Conservation (phyloP, 2,888 invertebrate species). For the Drosophila paranaensis region DNA sequence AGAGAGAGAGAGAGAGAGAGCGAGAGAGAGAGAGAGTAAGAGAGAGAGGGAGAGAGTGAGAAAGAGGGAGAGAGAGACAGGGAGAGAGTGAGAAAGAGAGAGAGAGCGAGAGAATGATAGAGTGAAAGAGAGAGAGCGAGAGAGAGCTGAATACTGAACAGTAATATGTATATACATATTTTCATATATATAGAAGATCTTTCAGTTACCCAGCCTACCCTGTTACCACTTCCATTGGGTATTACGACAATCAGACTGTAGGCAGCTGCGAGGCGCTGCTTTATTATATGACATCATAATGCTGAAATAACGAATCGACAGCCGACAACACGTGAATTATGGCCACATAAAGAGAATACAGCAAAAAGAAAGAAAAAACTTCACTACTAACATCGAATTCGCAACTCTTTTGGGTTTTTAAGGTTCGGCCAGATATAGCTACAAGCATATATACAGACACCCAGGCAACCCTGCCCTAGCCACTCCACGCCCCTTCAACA, state of each 20-base stretch:
- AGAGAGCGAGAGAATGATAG: too few relatives aligned
- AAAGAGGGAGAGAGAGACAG: too few relatives aligned
- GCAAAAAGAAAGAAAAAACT: conserved; percentile 10
- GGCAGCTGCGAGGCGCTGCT: conserved; percentile 28
- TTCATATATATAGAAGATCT: background rate
- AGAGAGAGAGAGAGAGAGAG: too few relatives aligned
- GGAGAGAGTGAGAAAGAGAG: too few relatives aligned
- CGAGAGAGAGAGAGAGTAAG: too few relatives aligned
- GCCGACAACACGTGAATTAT: conserved; percentile 75
- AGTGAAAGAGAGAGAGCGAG: too few relatives aligned
- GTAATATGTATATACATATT: background rate
- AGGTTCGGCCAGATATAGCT: conserved; percentile 62
- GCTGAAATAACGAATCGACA: conserved; percentile 55
- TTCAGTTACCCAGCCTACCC: background rate
- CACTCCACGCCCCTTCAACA: background rate
- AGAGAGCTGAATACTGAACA: too few relatives aligned
- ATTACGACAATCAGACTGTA: conserved; percentile 5
- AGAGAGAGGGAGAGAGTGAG: too few relatives aligned
- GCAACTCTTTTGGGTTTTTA: conserved; percentile 38
- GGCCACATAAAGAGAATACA: conserved; percentile 36
- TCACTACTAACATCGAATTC: conserved; percentile 36
- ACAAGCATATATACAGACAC: background rate
- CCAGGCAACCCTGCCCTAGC: background rate
- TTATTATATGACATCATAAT: conserved; percentile 69
- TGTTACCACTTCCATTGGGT: background rate